Evolutionary conservation across 2,888 invertebrate species (phyloP), one percentile per base, ranked within the genome.

Genomic region (Gymnocheta viridis): DNA sequence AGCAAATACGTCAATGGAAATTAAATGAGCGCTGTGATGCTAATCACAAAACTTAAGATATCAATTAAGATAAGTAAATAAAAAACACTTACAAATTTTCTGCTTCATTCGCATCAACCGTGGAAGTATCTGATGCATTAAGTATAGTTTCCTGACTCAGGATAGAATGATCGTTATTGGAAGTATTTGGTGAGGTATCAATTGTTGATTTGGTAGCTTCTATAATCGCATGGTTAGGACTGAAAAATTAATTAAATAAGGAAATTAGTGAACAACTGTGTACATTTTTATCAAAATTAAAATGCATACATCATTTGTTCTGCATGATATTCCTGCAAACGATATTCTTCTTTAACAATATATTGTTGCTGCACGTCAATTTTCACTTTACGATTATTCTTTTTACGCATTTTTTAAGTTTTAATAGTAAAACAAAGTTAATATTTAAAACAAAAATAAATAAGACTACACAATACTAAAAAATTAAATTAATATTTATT

Each of bases 31-130:
- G n/a, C n/a, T n/a, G n/a, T 12, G 22, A 49, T 49, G 24, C 3
- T 3, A 6, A 49, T 29, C 6, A 24, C 27, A 47, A 47, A 17
- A 29, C 17, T 29, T 2, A 5, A 29, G 2, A 70, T 22, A 73
- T 51, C 19, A 81, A 74, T 85, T 70, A 76, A n/a, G n/a, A n/a
- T n/a, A n/a, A n/a, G n/a, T n/a, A n/a, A n/a, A n/a, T n/a, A n/a
- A n/a, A n/a, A 44, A 29, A 14, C 4, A 82, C 86, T 86, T 79
- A 87, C 87, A 85, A 9, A 58, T 82, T 77, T 12, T 86, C 84
- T n/a, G 56, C 49, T 58, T 85, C 87, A 49, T 85, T 82, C 6
- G 56, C 67, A 41, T 87, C 87, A 27, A 80, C 64, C 12, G 82
- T 85, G 9, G 86, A 86, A 22, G 82, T 17, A 77, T 87, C 85